Evolutionary conservation across 2,888 invertebrate genomes (phyloP), one percentile per base, ranked within the genome.

Genomic region (Ophion slaviceki): DNA sequence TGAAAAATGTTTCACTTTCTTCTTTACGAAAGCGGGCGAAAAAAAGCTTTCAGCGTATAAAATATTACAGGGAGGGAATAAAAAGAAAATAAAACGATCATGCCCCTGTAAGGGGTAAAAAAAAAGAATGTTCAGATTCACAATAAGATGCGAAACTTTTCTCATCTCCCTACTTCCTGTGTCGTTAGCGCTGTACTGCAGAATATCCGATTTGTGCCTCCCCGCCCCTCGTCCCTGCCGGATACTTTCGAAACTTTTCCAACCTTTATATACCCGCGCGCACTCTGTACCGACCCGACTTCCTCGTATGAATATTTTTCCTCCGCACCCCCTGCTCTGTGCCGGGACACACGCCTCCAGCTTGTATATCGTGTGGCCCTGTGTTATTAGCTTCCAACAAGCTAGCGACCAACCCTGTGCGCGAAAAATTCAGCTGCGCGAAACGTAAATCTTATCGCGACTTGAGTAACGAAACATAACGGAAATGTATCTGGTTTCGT

Each of bases 111-210:
- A 8, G 61, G 45, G 67, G 20, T 5, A 62, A 47, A 71, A 45
- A 45, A 28, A 57, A 82, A 76, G 79, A 80, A 36, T 80, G 62
- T 80, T 77, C 68, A 80, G 85, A 85, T 85, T 62, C 53, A 82
- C 85, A 85, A 85, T 85, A 82, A 72, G 80, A 80, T 77, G 82
- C 80, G 32, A 85, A 85, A 85, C 80, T 85, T 85, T 85, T 85
- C 85, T 85, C 85, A 85, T 85, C 72, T 85, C 77, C 75, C 68
- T 77, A 59, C 82, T 82, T 67, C 59, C 71, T 67, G 77, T 76
- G 62, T 85, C 85, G 82, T 85, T 85, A 85, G 77, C 80, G 71
- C 68, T 40, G 71, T 80, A 66, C 80, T 66, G 74, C 80, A 72
- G 85, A 80, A 85, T 82, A 85, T 82, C 82, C 85, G 80, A 80